Base-by-base conservation (phyloP, 2,888 invertebrate species). In the Acleris literana region DNA sequence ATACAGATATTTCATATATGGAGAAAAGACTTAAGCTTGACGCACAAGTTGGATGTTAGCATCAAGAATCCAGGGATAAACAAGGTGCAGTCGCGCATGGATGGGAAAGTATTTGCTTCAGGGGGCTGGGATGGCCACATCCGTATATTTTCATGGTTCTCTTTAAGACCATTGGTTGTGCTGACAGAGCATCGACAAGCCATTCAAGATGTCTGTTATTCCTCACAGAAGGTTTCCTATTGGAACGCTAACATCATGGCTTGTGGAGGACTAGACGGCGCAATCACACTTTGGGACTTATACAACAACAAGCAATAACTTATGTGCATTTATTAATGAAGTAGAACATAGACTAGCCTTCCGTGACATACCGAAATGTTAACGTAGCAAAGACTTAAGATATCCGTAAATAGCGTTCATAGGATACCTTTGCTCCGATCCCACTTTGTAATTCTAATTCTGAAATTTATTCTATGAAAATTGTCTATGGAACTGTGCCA, bases 211-310 rank as follows among this genome's bases (percentile, higher is more conserved):
- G 93, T 97, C 64, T 94, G 94, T 52, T 97, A 95, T 86, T 96
- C 96, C 3, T 86, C 90, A 0, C 92, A 93, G 54, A 93, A 93
- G 70, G 94, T 96, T 7, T 92, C 94, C 64, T 91, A 93, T 73
- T 96, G 96, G 95, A 94, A 94, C 60, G 94, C 95, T n/a, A 94
- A 95, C 65, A 93, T 97, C n/a, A 95, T 97, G 95, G 97, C 96
- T 16, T 95, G 95, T 0, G 94, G 94, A 53, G 95, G 96, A 25
- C 94, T 95, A 69, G 97, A 97, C 85, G 95, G 96, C 71, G 94
- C 94, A 77, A 95, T 97, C 73, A 95, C 96, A 5, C 92, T 97
- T 64, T 97, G 97, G 97, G 95, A 96, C 90, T 93, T 97, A 76
- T 97, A 96, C 81, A 96, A 96, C 70, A 81, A 76, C 69, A 90